These are phyloP conservation scores for Argyra leucocephala DNA, from an alignment of 2,888 invertebrate genomes.

Conservation along the genomic window DNA sequence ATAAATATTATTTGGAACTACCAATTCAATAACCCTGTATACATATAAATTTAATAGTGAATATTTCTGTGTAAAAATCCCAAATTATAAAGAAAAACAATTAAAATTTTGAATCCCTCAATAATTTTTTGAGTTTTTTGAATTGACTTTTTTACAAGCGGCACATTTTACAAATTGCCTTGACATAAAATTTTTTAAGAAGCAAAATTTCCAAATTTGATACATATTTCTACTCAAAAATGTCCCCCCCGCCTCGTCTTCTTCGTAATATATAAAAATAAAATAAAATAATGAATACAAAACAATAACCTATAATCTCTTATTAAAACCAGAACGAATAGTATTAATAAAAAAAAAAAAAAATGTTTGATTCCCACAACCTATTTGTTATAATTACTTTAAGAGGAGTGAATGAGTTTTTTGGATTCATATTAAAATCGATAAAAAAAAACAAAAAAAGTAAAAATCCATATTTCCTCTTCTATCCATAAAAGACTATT, in stretches of 20 bases:
- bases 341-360: not conserved
- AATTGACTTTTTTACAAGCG: not conserved
- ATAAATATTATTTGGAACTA: too few relatives aligned
- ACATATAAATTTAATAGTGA: too few relatives aligned
- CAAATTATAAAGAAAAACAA: too few relatives aligned
- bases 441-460: not conserved
- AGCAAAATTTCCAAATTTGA: not conserved
- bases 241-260: too few relatives aligned
- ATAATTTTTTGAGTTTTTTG: too few relatives aligned
- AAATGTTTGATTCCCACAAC: not conserved
- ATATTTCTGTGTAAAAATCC: too few relatives aligned
- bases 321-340: constrained; percentile 6
- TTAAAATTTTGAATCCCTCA: too few relatives aligned
- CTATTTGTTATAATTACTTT: too few relatives aligned
- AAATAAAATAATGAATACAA: too few relatives aligned
- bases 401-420: not conserved
- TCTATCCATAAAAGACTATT: not conserved
- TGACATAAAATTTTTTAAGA: not conserved
- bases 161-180: not conserved
- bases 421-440: not conserved
- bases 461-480: not conserved
- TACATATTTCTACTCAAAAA: not conserved
- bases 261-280: too few relatives aligned
- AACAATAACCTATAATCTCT: not conserved
- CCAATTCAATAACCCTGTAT: too few relatives aligned